Base-by-base conservation (phyloP, 2,797 vertebrate species). In the Neosilurus mollespiculum region DNA sequence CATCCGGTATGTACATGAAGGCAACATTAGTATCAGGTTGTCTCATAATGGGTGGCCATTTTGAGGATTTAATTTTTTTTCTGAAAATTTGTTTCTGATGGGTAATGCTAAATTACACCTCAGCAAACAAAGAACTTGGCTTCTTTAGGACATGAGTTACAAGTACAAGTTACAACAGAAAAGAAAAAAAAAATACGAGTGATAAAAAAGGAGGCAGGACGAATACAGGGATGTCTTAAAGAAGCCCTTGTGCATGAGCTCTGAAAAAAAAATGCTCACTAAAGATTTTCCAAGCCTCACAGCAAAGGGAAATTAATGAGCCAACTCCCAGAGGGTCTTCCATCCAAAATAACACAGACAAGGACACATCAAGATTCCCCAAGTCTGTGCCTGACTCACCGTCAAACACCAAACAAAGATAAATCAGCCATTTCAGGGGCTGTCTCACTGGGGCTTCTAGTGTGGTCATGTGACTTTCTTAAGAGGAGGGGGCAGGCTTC, bases 291-390 rank as follows among this genome's bases (percentile, higher is more conserved):
- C 82, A 85, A 89, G 89, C 91, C 84, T 89, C 90, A 84, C 82
- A 85, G 83, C 89, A 88, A 88, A 87, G 67, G 89, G 71, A 90
- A 91, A 90, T 92, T 87, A 93, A 92, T 92, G 87, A 92, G 88
- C 86, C 85, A 70, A 83, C 89, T 93, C 90, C 91, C 89, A 89
- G 83, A 78, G 87, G 90, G 78, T 81, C 72, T 84, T 85, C 86
- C 87, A 75, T 88, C 89, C 90, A 88, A 91, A 93, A 88, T 88
- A 91, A 86, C 66, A 76, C 51, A 64, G 88, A 89, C 87, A 71
- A 88, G 90, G 86, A 83, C 80, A 75, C 84, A 84, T 76, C 54
- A 78, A 75, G 82, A 86, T 81, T 83, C 59, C 51, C 30, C 79
- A 84, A 77, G 69, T 72, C 59, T 43, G 80, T 54, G 73, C 34